phyloP scores from a whole-genome alignment of 2,797 vertebrate species.

The Scolopax rusticola region DNA sequence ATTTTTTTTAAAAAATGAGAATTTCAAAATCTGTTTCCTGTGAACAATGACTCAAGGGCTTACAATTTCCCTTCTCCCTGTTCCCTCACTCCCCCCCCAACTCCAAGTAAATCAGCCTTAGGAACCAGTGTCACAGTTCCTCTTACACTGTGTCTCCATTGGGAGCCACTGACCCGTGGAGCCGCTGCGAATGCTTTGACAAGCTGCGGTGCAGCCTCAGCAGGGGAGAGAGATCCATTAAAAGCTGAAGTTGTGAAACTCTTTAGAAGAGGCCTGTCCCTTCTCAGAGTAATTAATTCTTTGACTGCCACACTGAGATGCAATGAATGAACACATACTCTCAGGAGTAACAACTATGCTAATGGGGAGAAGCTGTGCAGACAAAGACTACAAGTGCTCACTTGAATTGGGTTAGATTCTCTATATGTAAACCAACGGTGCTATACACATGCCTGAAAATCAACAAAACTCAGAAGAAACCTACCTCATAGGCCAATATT shows the following conservation, averaged over 20 bases:
- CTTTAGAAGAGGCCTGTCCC: slow-evolving; percentile 65
- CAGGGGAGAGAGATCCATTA: slow-evolving; percentile 59
- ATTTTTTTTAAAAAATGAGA: background rate
- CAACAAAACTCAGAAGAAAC: background rate
- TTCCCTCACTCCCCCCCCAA: background rate
- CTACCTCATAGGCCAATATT: background rate
- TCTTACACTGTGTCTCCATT: slow-evolving; percentile 27
- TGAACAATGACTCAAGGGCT: background rate
- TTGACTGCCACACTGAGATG: slow-evolving; percentile 66
- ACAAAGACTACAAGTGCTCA: slow-evolving; percentile 39
- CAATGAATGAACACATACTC: slow-evolving; percentile 71
- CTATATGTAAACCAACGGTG: background rate
- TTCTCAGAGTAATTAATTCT: slow-evolving; percentile 80
- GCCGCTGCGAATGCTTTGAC: slow-evolving; percentile 69
- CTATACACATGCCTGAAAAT: background rate
- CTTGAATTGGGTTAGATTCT: background rate
- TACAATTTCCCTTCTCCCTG: background rate
- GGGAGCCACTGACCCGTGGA: slow-evolving; percentile 62
- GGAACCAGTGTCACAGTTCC: slow-evolving; percentile 27
- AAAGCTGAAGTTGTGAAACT: slow-evolving; percentile 75
- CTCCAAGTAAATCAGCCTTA: slow-evolving; percentile 32
- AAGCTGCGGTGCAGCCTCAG: slow-evolving; percentile 69
- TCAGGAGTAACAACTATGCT: slow-evolving; percentile 60
- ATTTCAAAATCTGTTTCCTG: background rate
- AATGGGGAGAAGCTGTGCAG: background rate